phyloP scores from a whole-genome alignment of 2,888 invertebrate genomes.

The Bellardia bayeri region DNA sequence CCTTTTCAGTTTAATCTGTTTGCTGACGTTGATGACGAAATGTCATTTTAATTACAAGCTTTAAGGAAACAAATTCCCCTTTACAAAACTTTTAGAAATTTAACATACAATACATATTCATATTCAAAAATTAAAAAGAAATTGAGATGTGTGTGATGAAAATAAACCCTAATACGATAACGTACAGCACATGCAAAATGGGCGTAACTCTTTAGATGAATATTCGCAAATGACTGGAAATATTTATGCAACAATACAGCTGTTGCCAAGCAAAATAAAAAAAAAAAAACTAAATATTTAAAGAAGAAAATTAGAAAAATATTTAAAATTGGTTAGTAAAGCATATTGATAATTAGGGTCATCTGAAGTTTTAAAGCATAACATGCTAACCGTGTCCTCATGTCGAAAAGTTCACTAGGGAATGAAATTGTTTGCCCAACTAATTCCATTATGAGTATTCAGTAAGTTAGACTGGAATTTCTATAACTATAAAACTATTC shows the following conservation, averaged over 20 bases:
- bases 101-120: not conserved
- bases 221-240: constrained; percentile 42
- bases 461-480: too few relatives aligned
- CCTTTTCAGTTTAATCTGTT: not conserved
- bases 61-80: constrained; percentile 21
- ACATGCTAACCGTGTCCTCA: too few relatives aligned
- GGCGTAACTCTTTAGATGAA: constrained; percentile 51
- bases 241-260: constrained; percentile 47
- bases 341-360: not conserved
- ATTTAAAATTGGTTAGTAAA: not conserved
- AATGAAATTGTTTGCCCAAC: too few relatives aligned
- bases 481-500: too few relatives aligned
- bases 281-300: not conserved
- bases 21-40: constrained; percentile 49
- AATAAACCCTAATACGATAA: constrained; percentile 13
- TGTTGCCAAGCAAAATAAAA: constrained; percentile 35
- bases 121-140: constrained; percentile 26
- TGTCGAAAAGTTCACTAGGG: too few relatives aligned
- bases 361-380: not conserved
- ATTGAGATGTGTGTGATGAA: not conserved
- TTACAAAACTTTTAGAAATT: not conserved
- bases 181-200: constrained; percentile 59
- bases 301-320: constrained; percentile 8
- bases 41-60: constrained; percentile 70
- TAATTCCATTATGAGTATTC: too few relatives aligned